Conservation (phyloP, 2,888 invertebrate species). For the Pristionchus mayeri region DNA sequence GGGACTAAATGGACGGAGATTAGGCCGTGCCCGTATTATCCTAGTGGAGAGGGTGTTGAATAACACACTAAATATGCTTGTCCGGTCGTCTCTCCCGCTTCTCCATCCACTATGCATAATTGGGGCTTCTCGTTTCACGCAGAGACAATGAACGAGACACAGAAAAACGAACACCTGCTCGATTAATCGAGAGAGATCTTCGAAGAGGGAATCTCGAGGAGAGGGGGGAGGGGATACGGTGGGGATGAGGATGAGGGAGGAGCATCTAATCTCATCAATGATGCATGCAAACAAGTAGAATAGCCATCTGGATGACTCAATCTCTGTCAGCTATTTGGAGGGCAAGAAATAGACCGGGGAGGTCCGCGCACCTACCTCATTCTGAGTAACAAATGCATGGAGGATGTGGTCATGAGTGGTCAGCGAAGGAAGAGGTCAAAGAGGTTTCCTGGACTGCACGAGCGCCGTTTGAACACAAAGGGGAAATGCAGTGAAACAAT, state of each 20-base stretch:
- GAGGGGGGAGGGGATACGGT: background rate
- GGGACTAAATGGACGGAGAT: slow-evolving; percentile 25
- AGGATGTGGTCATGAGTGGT: slow-evolving; percentile 42
- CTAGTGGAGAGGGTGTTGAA: slow-evolving; percentile 39
- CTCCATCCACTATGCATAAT: slow-evolving; percentile 46
- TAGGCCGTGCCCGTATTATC: slow-evolving; percentile 17
- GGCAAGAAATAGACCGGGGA: background rate
- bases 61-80: slow-evolving; percentile 45
- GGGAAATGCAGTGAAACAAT: slow-evolving; percentile 22
- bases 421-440: slow-evolving; percentile 3
- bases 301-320: slow-evolving; percentile 34
- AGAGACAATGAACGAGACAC: slow-evolving; percentile 24
- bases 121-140: slow-evolving; percentile 46
- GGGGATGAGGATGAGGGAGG: background rate
- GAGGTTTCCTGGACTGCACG: background rate
- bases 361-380: background rate
- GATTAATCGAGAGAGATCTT: slow-evolving; percentile 20
- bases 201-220: background rate
- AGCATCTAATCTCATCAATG: background rate
- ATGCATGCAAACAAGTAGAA: slow-evolving; percentile 35
- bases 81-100: slow-evolving; percentile 15
- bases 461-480: slow-evolving; percentile 8
- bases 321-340: slow-evolving; percentile 17
- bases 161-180: slow-evolving; percentile 12
- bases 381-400: slow-evolving; percentile 40